Evolutionary conservation across 2,888 invertebrate genomes (phyloP), one percentile per base, ranked within the genome.

Genomic region (Uropetala carovei): DNA sequence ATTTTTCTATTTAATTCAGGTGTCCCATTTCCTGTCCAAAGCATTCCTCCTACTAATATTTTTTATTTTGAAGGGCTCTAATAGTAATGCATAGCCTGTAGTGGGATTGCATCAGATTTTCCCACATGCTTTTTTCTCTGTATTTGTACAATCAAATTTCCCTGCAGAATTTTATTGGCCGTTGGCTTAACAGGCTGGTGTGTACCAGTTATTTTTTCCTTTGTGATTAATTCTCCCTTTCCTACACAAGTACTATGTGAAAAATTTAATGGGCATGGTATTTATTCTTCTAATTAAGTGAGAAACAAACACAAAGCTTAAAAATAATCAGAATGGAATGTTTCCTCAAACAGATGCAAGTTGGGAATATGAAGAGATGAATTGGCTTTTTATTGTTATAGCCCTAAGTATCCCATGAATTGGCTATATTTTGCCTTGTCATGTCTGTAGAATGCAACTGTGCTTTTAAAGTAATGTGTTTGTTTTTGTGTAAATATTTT

Each of bases 331-430:
- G 89, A 89, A 89, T 89, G 89, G 89, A 89, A 89, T 89, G 89
- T 89, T 89, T 89, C 89, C 68, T 89, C 89, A 89, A 60, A 89
- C 89, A 89, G 89, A 89, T 89, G 89, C 89, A 89, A 89, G 89
- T 89, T 64, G 89, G 89, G 89, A 64, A 68, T 30, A 89, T 89
- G 64, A 64, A 89, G 68, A 89, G 68, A 89, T 89, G 89, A 89
- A 64, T 89, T 89, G 89, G 89, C 89, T 89, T 89, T 64, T 89
- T 64, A 89, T 89, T 89, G 64, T 68, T 64, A n/a, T 89, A 89
- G 30, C 16, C 64, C 68, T 89, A 89, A 89, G 43, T 68, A 68
- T 43, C 43, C 89, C 60, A 89, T 89, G 89, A 89, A 89, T 89
- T 89, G 89, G 89, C 89, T 89, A 60, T 89, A 89, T 64, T 89